These are phyloP conservation scores for Cherax quadricarinatus DNA, from an alignment of 1,140 invertebrate genomes.

Conservation along the genomic window DNA sequence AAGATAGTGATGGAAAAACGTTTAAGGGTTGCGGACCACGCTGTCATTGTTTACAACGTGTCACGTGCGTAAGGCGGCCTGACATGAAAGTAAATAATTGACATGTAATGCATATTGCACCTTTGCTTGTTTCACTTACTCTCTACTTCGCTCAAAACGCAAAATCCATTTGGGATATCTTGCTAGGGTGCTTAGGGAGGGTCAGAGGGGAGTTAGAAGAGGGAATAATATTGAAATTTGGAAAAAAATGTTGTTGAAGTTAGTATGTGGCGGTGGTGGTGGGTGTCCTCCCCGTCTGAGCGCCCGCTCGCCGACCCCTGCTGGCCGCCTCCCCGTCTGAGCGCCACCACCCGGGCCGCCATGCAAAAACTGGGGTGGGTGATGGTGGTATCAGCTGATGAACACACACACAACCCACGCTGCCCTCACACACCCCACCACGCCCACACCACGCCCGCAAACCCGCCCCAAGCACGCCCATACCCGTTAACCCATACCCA, in stretches of 20 bases:
- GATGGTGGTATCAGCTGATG: conserved; percentile 73
- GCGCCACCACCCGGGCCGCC: conserved; percentile 72
- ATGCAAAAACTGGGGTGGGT: conserved; percentile 74
- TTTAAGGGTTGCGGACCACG: conserved; percentile 48
- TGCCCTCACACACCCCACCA: conserved; percentile 39
- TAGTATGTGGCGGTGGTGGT: conserved; percentile 61
- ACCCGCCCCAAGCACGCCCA: too few species aligned
- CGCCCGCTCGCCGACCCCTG: conserved; percentile 54
- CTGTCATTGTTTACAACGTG: conserved; percentile 72
- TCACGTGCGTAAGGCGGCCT: conserved; percentile 72
- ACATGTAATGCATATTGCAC: conserved; percentile 73
- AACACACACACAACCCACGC: conserved; percentile 40
- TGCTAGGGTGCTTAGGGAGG: neutral
- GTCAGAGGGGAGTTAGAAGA: neutral
- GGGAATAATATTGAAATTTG: conserved; percentile 6
- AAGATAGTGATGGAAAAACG: conserved; percentile 40
- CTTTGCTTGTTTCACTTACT: conserved; percentile 39
- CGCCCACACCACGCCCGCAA: conserved; percentile 32
- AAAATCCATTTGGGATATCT: neutral
- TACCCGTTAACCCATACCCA: too few species aligned
- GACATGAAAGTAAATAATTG: conserved; percentile 72
- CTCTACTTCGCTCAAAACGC: neutral
- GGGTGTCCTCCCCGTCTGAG: conserved; percentile 71
- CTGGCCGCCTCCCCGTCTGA: conserved; percentile 69
- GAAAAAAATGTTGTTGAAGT: conserved; percentile 45